A percentile compares a stretch with the other conserved stretches of the same genome.
Conservation (phyloP, 2,797 vertebrate species). For the Vultur gryphus region DNA sequence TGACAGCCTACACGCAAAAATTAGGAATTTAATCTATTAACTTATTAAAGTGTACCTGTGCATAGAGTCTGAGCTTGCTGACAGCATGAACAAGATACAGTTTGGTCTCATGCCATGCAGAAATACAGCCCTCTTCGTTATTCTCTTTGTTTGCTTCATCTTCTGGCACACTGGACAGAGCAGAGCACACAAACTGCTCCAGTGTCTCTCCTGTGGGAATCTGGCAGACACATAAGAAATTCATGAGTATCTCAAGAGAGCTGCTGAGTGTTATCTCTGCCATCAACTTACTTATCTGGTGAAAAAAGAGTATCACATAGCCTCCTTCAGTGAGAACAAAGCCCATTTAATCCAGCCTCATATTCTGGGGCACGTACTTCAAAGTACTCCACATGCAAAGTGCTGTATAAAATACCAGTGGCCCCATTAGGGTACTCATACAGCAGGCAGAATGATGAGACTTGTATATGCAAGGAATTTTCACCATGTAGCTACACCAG, state of each 20-base stretch:
- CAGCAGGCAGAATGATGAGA: neutral
- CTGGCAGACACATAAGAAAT: constrained; percentile 21
- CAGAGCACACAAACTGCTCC: constrained; percentile 53
- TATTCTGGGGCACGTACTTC: neutral
- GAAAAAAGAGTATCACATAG: neutral
- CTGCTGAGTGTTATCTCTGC: neutral
- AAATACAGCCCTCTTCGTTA: neutral
- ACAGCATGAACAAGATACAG: constrained; percentile 48
- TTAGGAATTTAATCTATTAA: neutral
- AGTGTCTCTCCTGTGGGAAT: constrained; percentile 50
- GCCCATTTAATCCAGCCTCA: neutral
- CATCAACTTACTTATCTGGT: constrained; percentile 3
- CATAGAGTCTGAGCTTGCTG: constrained; percentile 38
- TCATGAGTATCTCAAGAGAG: neutral
- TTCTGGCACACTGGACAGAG: constrained; percentile 15
- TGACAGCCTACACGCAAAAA: neutral
- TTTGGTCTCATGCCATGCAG: neutral
- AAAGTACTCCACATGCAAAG: neutral
- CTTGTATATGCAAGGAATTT: neutral
- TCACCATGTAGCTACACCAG: neutral
- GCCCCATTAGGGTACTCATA: neutral
- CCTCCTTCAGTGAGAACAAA: neutral
- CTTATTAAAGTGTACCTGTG: neutral
- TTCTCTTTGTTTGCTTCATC: neutral
- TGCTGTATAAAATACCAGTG: neutral